These are phyloP conservation scores for Acleris emargana DNA, from an alignment of 2,888 invertebrate genomes.

Conservation along the genomic window DNA sequence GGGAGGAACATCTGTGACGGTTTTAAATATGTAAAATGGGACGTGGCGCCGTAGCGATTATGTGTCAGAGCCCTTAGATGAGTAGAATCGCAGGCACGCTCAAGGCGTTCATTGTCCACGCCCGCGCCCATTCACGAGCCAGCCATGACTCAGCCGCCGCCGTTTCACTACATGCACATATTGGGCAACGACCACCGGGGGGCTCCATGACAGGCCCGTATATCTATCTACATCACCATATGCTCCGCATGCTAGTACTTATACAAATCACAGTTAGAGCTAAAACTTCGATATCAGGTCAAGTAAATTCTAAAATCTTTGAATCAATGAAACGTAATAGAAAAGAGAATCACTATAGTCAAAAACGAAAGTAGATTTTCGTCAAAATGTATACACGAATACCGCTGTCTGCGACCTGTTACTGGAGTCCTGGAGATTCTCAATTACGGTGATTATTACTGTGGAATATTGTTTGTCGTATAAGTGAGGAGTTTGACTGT, in stretches of 20 bases:
- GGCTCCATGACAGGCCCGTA: conserved; percentile 14
- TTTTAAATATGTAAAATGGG: conserved; percentile 10
- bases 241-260: not conserved
- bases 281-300: too few species aligned
- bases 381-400: too few species aligned
- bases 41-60: conserved; percentile 14
- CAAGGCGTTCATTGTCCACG: conserved; percentile 52
- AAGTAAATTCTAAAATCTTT: too few species aligned
- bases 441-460: too few species aligned
- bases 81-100: conserved; percentile 42
- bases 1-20: not conserved
- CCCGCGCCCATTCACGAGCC: conserved; percentile 62
- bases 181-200: conserved; percentile 47
- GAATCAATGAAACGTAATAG: too few species aligned
- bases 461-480: too few species aligned
- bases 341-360: too few species aligned
- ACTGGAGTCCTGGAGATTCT: too few species aligned
- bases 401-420: too few species aligned
- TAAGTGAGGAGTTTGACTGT: too few species aligned
- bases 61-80: conserved; percentile 25
- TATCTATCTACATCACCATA: conserved; percentile 13
- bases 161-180: conserved; percentile 47
- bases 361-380: too few species aligned
- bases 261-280: too few species aligned
- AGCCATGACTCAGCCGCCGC: conserved; percentile 46